phyloP scores from a whole-genome alignment of 2,113 vertebrate genomes.

The Pseudolaguvia tuberculata region DNA sequence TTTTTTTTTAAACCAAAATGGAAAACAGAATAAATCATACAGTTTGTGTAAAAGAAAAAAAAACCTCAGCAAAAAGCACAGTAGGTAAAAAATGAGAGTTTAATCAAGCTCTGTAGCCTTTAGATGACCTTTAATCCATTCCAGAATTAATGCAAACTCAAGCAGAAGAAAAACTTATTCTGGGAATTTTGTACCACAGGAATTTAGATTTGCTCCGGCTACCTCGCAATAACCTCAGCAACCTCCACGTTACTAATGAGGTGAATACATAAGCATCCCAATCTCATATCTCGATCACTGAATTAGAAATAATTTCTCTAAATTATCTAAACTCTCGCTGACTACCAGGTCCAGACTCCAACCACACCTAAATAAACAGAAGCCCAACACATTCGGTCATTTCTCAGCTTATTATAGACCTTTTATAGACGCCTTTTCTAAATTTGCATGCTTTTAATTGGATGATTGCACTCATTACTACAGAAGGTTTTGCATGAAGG shows the following conservation, averaged over 20 bases:
- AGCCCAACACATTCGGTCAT: not conserved
- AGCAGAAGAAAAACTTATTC: constrained; percentile 54
- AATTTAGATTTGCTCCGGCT: constrained; percentile 41
- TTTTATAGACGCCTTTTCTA: not conserved
- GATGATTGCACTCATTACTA: not conserved
- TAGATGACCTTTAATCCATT: constrained; percentile 55
- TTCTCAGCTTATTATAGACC: constrained; percentile 2
- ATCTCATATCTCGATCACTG: constrained; percentile 34
- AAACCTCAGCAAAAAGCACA: not conserved
- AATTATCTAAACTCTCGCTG: constrained; percentile 32
- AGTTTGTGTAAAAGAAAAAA: not conserved
- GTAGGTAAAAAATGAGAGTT: constrained; percentile 36
- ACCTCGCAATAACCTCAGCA: constrained; percentile 29
- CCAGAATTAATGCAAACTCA: constrained; percentile 35
- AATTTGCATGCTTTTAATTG: constrained; percentile 22
- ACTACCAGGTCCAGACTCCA: constrained; percentile 25
- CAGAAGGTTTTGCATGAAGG: not conserved
- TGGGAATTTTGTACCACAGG: constrained; percentile 48
- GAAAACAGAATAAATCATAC: constrained; percentile 51
- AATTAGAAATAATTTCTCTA: constrained; percentile 41
- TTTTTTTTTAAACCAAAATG: constrained; percentile 22
- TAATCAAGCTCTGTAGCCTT: constrained; percentile 42
- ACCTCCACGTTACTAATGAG: constrained; percentile 41
- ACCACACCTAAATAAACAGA: constrained; percentile 14
- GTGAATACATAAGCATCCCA: constrained; percentile 40